These are phyloP conservation scores for Tyria jacobaeae DNA, from an alignment of 2,888 invertebrate genomes.

Conservation along the genomic window DNA sequence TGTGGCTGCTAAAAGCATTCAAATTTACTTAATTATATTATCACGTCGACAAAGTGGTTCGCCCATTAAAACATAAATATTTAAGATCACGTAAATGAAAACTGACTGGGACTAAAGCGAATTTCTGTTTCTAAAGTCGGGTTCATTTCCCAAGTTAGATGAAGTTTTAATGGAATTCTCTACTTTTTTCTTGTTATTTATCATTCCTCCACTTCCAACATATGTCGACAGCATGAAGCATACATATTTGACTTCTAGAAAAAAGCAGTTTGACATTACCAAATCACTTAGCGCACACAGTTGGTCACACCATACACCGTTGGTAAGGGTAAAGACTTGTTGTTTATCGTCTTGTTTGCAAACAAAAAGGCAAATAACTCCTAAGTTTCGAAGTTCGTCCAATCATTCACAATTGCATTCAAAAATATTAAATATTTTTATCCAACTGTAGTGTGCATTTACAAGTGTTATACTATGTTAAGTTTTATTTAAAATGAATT, in stretches of 20 bases:
- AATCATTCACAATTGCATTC: too few relatives aligned
- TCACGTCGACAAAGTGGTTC: not conserved
- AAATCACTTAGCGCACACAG: too few relatives aligned
- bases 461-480: not conserved
- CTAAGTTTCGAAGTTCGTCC: too few relatives aligned
- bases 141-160: not conserved
- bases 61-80: not conserved
- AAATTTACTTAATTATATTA: not conserved
- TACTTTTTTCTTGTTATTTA: not conserved
- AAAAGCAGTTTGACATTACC: too few relatives aligned
- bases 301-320: too few relatives aligned
- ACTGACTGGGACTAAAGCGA: not conserved
- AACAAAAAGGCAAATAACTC: too few relatives aligned
- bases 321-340: too few relatives aligned
- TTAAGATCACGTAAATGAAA: not conserved
- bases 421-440: not conserved
- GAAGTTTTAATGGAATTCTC: not conserved
- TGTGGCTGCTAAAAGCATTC: not conserved
- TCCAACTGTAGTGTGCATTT: not conserved
- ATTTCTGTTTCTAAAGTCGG: not conserved
- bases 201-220: too few relatives aligned
- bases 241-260: too few relatives aligned
- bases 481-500: constrained; percentile 2
- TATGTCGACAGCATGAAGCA: too few relatives aligned
- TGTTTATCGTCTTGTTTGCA: too few relatives aligned